These are phyloP conservation scores for Yponomeuta evonymella DNA, from an alignment of 2,888 invertebrate species.

Conservation along the genomic window DNA sequence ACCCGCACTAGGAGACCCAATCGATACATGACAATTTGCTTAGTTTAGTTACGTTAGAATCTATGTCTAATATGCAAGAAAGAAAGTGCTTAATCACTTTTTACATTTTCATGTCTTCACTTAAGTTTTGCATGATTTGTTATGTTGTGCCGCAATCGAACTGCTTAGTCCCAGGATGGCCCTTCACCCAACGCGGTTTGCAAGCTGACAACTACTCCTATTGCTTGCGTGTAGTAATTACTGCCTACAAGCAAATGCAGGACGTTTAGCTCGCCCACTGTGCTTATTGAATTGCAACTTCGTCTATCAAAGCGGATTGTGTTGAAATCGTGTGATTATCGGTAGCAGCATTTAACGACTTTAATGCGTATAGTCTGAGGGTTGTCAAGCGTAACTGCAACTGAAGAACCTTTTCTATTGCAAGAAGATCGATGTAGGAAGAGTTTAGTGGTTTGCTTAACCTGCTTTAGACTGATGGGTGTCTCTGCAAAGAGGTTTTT, in stretches of 20 bases:
- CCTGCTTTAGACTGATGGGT: neutral
- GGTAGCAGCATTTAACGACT: neutral
- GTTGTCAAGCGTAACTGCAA: neutral
- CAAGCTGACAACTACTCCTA: neutral
- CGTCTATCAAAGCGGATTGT: neutral
- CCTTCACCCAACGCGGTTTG: neutral
- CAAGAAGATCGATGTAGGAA: neutral
- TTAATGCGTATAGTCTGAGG: neutral
- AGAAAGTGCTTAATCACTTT: neutral
- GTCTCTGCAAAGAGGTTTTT: too few relatives aligned
- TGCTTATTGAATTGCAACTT: slow-evolving; percentile 6
- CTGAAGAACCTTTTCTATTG: neutral
- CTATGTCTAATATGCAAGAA: neutral
- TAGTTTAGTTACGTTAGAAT: neutral
- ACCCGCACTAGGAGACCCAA: too few relatives aligned
- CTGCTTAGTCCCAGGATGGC: neutral
- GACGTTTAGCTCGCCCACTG: slow-evolving; percentile 7
- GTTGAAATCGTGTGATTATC: slow-evolving; percentile 3
- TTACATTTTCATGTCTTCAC: too few relatives aligned
- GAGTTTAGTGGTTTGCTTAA: neutral
- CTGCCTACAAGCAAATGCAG: neutral
- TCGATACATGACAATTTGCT: too few relatives aligned
- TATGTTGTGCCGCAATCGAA: neutral
- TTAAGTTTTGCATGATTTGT: neutral
- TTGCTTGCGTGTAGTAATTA: neutral